These are phyloP conservation scores for Mesodorylaimus sp. DNA, from an alignment of 2,888 invertebrate genomes.

Conservation along the genomic window DNA sequence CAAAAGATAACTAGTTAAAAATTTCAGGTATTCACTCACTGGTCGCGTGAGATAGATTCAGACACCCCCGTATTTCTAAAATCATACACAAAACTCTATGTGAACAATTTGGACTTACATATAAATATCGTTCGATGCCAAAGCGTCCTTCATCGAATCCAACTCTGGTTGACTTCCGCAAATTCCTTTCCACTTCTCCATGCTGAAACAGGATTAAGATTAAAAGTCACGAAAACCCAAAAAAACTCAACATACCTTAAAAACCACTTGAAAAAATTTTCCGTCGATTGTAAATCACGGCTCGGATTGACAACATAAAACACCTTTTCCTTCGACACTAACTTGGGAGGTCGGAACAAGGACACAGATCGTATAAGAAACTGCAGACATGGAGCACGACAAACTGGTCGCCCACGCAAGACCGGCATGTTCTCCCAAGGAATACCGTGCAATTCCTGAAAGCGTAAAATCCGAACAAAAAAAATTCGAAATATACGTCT, in stretches of 20 bases:
- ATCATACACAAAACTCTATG: too few relatives aligned
- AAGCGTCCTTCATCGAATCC: constrained; percentile 39
- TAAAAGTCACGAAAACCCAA: neutral
- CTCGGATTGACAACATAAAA: constrained; percentile 53
- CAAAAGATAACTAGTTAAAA: too few relatives aligned
- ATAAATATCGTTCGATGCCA: constrained; percentile 45
- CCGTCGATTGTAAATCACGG: constrained; percentile 46
- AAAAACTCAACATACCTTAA: constrained; percentile 20
- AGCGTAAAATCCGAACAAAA: constrained; percentile 13
- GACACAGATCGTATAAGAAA: neutral
- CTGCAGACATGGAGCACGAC: constrained; percentile 32
- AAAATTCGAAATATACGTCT: neutral
- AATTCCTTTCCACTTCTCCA: constrained; percentile 44
- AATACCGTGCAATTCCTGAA: constrained; percentile 50
- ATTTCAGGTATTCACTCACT: too few relatives aligned
- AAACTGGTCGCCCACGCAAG: constrained; percentile 47
- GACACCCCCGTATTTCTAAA: too few relatives aligned
- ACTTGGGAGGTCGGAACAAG: constrained; percentile 9
- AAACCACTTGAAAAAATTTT: constrained; percentile 34
- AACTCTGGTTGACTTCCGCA: constrained; percentile 41
- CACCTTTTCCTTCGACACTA: constrained; percentile 38
- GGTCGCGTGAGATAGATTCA: too few relatives aligned
- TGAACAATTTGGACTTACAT: constrained; percentile 39
- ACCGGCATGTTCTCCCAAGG: constrained; percentile 59
- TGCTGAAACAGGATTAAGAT: constrained; percentile 37